Conservation (phyloP, 2,113 vertebrate genomes). For the Pangasianodon hypophthalmus region DNA sequence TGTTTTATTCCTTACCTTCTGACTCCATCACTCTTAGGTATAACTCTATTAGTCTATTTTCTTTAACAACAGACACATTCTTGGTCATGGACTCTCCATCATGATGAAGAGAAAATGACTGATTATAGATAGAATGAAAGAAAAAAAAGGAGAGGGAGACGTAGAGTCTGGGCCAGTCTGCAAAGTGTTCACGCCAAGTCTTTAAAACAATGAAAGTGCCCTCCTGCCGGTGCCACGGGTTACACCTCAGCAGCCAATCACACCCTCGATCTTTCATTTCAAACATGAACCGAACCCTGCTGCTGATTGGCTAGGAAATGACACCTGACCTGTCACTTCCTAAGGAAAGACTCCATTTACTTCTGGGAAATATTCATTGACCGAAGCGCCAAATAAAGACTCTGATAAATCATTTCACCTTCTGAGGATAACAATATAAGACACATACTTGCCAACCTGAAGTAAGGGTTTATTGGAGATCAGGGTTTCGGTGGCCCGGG, state of each 20-base stretch:
- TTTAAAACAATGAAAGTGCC: conserved; percentile 10
- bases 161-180: conserved; percentile 19
- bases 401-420: conserved; percentile 39
- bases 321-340: conserved; percentile 56
- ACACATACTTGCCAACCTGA: background rate
- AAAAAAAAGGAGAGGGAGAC: conserved; percentile 41
- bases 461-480: background rate
- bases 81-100: background rate
- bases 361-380: conserved; percentile 57
- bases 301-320: conserved; percentile 54
- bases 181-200: conserved; percentile 42
- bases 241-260: conserved; percentile 50
- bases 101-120: background rate
- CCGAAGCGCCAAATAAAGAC: conserved; percentile 34
- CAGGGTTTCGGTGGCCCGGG: background rate
- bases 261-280: conserved; percentile 53
- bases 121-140: conserved; percentile 17
- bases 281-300: background rate
- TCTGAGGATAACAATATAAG: conserved; percentile 37
- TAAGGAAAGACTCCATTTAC: conserved; percentile 60
- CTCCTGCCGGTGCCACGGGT: conserved; percentile 21
- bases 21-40: background rate
- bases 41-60: background rate
- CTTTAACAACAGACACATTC: background rate
- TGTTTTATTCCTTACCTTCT: background rate